Percentiles rank a stretch among this genome's conserved stretches.
These are phyloP conservation scores for Stichodactyla mertensii DNA, from an alignment of 64 coral and sea anemone genomes.

Conservation along the genomic window DNA sequence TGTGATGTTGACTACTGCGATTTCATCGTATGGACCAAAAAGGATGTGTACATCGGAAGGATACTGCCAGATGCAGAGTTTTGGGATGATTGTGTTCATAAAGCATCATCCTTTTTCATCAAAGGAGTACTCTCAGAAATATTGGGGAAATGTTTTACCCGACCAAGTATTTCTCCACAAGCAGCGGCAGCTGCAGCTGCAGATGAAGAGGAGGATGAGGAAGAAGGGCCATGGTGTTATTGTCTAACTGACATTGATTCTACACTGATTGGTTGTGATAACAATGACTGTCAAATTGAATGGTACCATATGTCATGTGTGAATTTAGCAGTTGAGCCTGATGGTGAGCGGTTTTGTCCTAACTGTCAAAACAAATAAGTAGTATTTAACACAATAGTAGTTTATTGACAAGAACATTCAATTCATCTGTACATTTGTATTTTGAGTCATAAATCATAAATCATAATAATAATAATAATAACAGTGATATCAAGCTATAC, in stretches of 20 bases:
- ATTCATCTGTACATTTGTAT: not conserved
- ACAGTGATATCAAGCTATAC: not conserved
- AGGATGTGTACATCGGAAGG: constrained; percentile 39
- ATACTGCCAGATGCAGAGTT: constrained; percentile 41
- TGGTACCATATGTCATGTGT: constrained; percentile 52
- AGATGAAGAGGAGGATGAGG: constrained; percentile 16
- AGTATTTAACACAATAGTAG: not conserved
- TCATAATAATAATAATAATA: not conserved
- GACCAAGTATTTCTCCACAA: not conserved
- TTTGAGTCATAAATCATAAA: not conserved
- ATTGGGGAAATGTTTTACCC: constrained; percentile 27
- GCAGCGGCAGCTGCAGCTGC: not conserved
- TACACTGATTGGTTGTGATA: constrained; percentile 43
- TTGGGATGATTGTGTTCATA: not conserved
- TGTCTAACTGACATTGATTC: constrained; percentile 27
- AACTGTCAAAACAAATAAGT: constrained; percentile 27
- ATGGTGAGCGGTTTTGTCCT: constrained; percentile 44
- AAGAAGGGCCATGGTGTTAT: constrained; percentile 37
- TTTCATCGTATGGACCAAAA: constrained; percentile 34
- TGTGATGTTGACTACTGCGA: constrained; percentile 48
- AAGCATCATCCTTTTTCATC: constrained; percentile 25
- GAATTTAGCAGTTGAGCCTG: constrained; percentile 7
- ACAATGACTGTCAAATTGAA: constrained; percentile 17
- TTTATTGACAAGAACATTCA: not conserved
- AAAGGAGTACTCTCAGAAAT: constrained; percentile 40